Evolutionary conservation across 2,113 vertebrate genomes (phyloP), one percentile per base, ranked within the genome.

Genomic region (Lampris megalopsis): DNA sequence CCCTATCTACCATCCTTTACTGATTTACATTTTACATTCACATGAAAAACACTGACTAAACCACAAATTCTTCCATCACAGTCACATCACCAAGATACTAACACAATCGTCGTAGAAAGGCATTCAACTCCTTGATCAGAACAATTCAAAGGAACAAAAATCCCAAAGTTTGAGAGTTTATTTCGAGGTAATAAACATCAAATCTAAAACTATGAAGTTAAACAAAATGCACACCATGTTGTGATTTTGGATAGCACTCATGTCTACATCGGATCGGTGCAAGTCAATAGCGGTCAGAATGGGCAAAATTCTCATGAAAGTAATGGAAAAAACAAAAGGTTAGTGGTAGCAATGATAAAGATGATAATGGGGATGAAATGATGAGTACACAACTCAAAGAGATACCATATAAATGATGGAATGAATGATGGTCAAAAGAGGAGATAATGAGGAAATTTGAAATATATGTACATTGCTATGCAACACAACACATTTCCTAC

Each of bases 371-470:
- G 53, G 68, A 60, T 6, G 59, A 79, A 54, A 67, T 9, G 2
- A 50, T 24, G 2, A 63, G 5, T n/a, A 57, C 35, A 50, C 50
- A 67, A 7, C 43, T 4, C 43, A 45, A 45, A 45, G 43, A 7
- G 3, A 38, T 3, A 13, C 61, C 42, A 38, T 24, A 11, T 37
- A 10, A 72, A 59, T 36, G 2, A 81, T 42, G 36, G 59, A 38
- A 11, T 37, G 13, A 72, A 59, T 36, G 2, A 81, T 42, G 36
- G 59, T 65, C 48, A 45, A 53, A 24, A 68, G 56, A 70, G 60
- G 64, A 5, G 63, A 71, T 36, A 40, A 41, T 1, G 54, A 68
- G 40, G 41, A 67, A 74, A 62, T 77, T 73, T 45, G 40, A 1
- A 57, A 63, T 45, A 45, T 66, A 2, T 38, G 24, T 24, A 24